Evolutionary conservation across 2,113 vertebrate species (phyloP), one percentile per base, ranked within the genome.

Genomic region (Sardina pilchardus): DNA sequence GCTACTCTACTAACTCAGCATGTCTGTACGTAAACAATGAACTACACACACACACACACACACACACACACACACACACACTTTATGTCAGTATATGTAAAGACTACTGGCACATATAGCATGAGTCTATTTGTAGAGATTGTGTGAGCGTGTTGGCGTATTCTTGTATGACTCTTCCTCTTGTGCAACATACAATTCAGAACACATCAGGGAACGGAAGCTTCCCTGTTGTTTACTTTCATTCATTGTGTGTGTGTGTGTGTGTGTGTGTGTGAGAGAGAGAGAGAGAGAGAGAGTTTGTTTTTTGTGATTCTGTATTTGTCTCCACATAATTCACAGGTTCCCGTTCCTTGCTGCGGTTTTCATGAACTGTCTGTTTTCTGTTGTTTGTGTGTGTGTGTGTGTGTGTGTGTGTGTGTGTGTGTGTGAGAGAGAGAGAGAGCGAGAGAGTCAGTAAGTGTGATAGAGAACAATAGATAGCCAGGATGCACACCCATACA

Each of bases 301-400:
- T 47, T 47, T 47, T 59, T 12, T 82, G 44, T 50, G 81, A 6
- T 19, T 45, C 42, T 83, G 44, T 53, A 42, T 17, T 44, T 45
- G n/a, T 30, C 82, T 53, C 50, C 50, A 53, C 50, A 19, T 53
- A 53, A 53, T 53, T 17, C 50, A 53, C 50, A 53, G 50, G 50
- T 53, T 53, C 21, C 71, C 10, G 19, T 81, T 39, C 26, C n/a
- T 16, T 26, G 71, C n/a, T 78, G 71, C 34, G 71, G 34, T 26
- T 26, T n/a, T 30, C n/a, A 12, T 26, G 7, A 36, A 30, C 7
- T 78, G 26, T 30, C n/a, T 78, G 86, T 63, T 44, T 24, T 86
- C 19, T 67, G 45, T 84, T 21, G 45, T 86, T 30, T 83, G 56
- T 53, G 67, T 85, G 84, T 81, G 78, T 63, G 24, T 82, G 85